Percentiles rank a stretch among this genome's conserved stretches.
These are phyloP conservation scores for Prinia subflava DNA, from an alignment of 2,113 vertebrate species.

Conservation along the genomic window DNA sequence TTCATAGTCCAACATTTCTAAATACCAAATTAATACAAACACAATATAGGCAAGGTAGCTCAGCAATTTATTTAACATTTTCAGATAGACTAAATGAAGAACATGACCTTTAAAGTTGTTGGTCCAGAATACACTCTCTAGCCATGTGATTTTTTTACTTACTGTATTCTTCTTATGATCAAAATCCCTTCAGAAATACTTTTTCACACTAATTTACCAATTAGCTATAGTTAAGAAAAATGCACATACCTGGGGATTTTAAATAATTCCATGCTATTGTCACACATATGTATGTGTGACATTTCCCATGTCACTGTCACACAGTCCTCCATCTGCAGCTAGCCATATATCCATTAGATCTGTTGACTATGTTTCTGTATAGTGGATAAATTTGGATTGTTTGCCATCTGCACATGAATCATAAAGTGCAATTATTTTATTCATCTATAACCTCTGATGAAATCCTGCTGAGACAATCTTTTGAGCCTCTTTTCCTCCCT, in stretches of 20 bases:
- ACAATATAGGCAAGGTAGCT: not conserved
- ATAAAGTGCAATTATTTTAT: not conserved
- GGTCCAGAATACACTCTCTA: not conserved
- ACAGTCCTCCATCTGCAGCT: not conserved
- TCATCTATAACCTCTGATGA: not conserved
- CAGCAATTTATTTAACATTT: constrained; percentile 40
- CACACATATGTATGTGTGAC: too few species aligned
- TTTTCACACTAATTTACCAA: not conserved
- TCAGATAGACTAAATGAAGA: not conserved
- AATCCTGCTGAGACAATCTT: not conserved
- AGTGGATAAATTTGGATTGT: not conserved
- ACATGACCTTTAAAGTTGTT: not conserved
- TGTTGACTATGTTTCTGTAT: not conserved
- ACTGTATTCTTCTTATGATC: not conserved
- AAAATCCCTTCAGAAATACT: not conserved
- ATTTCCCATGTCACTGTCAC: not conserved
- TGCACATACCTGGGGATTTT: not conserved
- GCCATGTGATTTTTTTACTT: not conserved
- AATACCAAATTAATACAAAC: not conserved
- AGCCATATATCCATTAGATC: not conserved
- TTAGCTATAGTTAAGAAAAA: not conserved
- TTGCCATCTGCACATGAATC: not conserved
- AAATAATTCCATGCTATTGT: not conserved
- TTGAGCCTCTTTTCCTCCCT: not conserved
- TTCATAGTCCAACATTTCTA: not conserved